Percentiles rank a stretch among this genome's conserved stretches.
These are phyloP conservation scores for Cephalopterus ornatus DNA, from an alignment of 2,113 vertebrate species.

Conservation along the genomic window DNA sequence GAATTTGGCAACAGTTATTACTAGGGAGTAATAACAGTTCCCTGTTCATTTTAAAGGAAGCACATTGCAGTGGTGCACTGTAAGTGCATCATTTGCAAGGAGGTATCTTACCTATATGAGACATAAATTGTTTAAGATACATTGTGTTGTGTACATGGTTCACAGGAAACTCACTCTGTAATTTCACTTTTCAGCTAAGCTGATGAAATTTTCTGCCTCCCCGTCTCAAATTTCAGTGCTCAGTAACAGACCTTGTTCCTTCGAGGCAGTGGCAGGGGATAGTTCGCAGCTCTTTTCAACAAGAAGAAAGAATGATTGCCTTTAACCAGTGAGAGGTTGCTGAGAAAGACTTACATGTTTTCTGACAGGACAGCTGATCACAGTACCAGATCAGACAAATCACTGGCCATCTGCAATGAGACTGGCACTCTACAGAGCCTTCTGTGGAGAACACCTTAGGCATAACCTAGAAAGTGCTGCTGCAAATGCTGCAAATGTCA, in stretches of 20 bases:
- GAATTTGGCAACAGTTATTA: not conserved
- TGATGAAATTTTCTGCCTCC: not conserved
- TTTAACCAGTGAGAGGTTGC: not conserved
- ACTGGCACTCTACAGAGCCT: not conserved
- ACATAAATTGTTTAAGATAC: not conserved
- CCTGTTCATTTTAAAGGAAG: not conserved
- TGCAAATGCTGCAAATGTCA: not conserved
- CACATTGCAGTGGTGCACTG: not conserved
- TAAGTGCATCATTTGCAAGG: not conserved
- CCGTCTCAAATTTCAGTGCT: not conserved
- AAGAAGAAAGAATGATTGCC: conserved; percentile 3
- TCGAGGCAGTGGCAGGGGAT: not conserved
- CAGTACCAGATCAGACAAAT: conserved; percentile 10
- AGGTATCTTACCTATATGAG: not conserved
- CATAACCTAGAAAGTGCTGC: not conserved
- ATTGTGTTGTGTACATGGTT: not conserved
- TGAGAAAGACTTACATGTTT: not conserved
- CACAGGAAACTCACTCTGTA: not conserved
- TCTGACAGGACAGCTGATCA: conserved; percentile 4
- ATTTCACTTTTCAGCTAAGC: conserved; percentile 21
- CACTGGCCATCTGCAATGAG: not conserved
- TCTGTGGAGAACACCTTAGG: not conserved
- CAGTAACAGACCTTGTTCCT: not conserved
- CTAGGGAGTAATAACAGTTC: not conserved
- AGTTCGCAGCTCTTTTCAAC: not conserved